These are phyloP conservation scores for Spodoptera litura DNA, from an alignment of 1,140 invertebrate genomes.

Conservation along the genomic window DNA sequence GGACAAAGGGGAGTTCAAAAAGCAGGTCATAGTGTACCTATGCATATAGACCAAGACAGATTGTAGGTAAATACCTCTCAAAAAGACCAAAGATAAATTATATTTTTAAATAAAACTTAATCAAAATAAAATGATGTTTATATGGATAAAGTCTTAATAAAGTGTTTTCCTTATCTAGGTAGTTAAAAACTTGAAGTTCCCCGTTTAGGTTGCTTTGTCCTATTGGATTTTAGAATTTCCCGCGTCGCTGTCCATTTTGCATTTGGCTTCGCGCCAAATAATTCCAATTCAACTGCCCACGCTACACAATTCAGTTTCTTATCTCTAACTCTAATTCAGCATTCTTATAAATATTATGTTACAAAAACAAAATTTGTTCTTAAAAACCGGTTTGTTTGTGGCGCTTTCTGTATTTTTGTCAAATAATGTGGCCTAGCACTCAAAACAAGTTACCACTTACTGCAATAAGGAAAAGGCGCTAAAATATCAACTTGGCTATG, in stretches of 20 bases:
- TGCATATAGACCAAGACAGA: too few species aligned
- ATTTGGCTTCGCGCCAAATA: slow-evolving; percentile 11
- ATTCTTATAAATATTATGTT: background rate
- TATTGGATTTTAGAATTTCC: background rate
- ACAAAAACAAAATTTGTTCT: background rate
- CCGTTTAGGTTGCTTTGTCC: background rate
- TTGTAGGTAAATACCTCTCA: too few species aligned
- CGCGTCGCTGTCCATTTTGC: background rate
- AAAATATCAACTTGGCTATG: too few species aligned
- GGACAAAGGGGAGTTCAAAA: background rate
- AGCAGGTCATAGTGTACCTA: background rate
- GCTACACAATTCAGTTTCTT: background rate
- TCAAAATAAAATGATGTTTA: too few species aligned
- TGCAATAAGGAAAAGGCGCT: background rate
- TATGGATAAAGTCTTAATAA: too few species aligned
- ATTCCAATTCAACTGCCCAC: slow-evolving; percentile 13
- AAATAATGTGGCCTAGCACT: background rate
- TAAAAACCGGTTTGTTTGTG: background rate
- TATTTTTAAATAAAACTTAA: too few species aligned
- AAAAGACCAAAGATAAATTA: too few species aligned
- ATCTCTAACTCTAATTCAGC: background rate
- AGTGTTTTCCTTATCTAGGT: too few species aligned
- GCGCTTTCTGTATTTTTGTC: background rate
- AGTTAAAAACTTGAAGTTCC: too few species aligned
- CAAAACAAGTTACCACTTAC: background rate